Evolutionary conservation across 2,113 vertebrate genomes (phyloP), one percentile per base, ranked within the genome.

Genomic region (Tachuris rubrigastra): DNA sequence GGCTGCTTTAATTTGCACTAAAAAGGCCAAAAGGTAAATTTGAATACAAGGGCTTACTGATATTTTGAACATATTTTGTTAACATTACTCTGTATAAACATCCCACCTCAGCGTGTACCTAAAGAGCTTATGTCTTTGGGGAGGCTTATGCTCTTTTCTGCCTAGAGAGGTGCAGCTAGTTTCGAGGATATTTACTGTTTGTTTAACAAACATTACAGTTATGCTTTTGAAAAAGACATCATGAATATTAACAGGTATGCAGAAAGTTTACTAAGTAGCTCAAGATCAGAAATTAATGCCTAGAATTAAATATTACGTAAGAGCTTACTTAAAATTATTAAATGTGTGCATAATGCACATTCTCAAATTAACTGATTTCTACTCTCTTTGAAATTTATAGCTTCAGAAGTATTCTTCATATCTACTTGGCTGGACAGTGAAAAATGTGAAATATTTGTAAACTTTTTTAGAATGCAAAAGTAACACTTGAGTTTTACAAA

Each of bases 51-150:
- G 7, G 17, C 44, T 58, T 65, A n/a, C 19, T 47, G 15, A 49
- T 53, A 20, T 52, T 8, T 10, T 76, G 58, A 85, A 66, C 8
- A 13, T 18, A 78, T 31, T 47, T 58, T 42, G 6, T 31, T 63
- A 68, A 39, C 4, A 14, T 56, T 37, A 52, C 25, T 68, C 35
- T 76, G 22, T 9, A 42, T 10, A 35, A 72, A 25, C 33, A 31
- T 5, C 5, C 18, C 6, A 52, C 5, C 8, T 52, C 2, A 1
- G 20, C 19, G 41, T 7, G 16, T 23, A 11, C 4, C n/a, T 66
- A 20, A 92, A 44, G 39, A 72, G 33, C 9, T 10, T 53, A 4
- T 25, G 19, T 83, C 8, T 76, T 47, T 74, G 33, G 9, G 31
- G 10, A 59, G 19, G 20, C 1, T 92, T 90, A 59, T 10, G 9